Evolutionary conservation across 1,140 invertebrate species (phyloP).

Genomic region (Cyphomyrmex costatus): DNA sequence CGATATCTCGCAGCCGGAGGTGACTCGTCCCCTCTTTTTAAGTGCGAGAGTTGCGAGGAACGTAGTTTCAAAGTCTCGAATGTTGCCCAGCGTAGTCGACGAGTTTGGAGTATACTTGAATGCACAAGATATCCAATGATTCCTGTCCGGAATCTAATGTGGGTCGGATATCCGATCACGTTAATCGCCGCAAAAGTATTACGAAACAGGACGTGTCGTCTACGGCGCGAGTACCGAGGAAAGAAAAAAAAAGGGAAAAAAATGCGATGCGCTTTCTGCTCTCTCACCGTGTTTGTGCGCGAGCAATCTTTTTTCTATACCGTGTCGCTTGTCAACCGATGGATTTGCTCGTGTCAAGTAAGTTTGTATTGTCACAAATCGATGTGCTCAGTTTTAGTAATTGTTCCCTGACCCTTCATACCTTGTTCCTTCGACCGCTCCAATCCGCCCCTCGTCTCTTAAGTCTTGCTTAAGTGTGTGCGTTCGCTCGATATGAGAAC

Average conservation of each 20-base stretch:
- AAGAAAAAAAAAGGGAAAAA: neutral
- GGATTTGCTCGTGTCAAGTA: conserved; percentile 81
- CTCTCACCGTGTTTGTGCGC: conserved; percentile 62
- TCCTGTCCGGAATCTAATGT: neutral
- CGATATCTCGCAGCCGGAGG: neutral
- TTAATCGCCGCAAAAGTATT: neutral
- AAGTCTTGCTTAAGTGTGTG: conserved; percentile 80
- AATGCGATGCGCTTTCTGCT: conserved; percentile 59
- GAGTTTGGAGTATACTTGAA: conserved; percentile 28
- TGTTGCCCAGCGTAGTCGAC: neutral
- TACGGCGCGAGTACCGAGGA: conserved; percentile 21
- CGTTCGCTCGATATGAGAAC: conserved; percentile 81
- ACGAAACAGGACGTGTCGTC: conserved; percentile 33
- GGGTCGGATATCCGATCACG: conserved; percentile 7
- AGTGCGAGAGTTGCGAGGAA: neutral
- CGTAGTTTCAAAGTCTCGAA: neutral
- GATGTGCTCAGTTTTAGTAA: conserved; percentile 82
- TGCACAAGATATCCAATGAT: conserved; percentile 6
- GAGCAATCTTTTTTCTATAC: conserved; percentile 70
- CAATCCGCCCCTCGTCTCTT: conserved; percentile 68
- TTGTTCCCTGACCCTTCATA: conserved; percentile 51
- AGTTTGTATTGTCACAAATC: conserved; percentile 82
- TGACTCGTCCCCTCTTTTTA: conserved; percentile 29
- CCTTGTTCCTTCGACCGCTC: conserved; percentile 26
- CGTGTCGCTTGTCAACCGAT: conserved; percentile 79